A percentile compares a stretch with the other conserved stretches of the same genome.
phyloP scores from a whole-genome alignment of 2,113 vertebrate species.

The Engraulis encrasicolus region DNA sequence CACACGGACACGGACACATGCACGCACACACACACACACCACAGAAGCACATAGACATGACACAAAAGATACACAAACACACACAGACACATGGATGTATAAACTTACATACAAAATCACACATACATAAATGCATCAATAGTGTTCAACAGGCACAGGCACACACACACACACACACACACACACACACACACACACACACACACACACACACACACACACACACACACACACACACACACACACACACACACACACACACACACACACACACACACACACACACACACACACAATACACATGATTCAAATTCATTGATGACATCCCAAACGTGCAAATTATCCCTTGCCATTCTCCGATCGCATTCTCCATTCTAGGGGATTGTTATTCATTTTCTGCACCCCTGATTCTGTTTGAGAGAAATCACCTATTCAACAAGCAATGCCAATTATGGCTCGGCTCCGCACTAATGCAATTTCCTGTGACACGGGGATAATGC shows the following conservation, averaged over 20 bases:
- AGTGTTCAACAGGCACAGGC: too few species aligned
- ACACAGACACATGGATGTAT: too few species aligned
- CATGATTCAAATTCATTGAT: background rate
- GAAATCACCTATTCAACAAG: background rate
- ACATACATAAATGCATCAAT: too few species aligned
- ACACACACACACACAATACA: background rate
- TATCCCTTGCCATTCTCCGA: background rate
- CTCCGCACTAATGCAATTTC: background rate
- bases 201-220: too few species aligned
- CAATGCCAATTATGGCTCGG: background rate
- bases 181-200: too few species aligned
- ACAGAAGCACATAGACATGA: too few species aligned
- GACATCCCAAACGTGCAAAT: background rate
- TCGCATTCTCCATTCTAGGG: background rate
- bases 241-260: background rate
- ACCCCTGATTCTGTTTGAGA: background rate
- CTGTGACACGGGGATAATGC: constrained; percentile 6
- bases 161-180: too few species aligned
- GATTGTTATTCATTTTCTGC: background rate
- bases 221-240: background rate
- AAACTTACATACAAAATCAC: too few species aligned
- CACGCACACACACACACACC: too few species aligned
- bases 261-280: background rate
- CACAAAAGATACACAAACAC: too few species aligned
- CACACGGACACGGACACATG: too few species aligned